These are phyloP conservation scores for Dryoscopus gambensis DNA, from an alignment of 2,113 vertebrate genomes.

Conservation along the genomic window DNA sequence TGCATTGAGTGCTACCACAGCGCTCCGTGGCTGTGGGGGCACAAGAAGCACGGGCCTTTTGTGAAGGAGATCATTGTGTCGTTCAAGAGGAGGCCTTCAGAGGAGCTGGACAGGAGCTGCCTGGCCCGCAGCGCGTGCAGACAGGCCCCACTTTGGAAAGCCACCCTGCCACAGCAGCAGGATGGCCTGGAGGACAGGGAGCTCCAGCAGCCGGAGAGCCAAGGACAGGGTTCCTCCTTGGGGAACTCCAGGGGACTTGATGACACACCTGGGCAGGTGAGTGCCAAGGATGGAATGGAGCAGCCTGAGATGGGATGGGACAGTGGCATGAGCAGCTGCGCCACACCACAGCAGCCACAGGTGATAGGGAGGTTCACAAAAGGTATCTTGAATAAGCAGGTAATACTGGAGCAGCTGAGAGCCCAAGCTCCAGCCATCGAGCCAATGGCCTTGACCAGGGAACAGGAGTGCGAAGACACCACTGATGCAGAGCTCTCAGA, in stretches of 20 bases:
- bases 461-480: fast-evolving
- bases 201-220: background rate
- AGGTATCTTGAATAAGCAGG: background rate
- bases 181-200: background rate
- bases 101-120: background rate
- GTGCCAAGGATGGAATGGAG: background rate
- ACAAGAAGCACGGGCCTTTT: background rate
- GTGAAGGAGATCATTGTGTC: background rate
- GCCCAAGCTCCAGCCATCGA: background rate
- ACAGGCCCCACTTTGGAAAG: background rate
- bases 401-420: background rate
- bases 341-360: background rate
- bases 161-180: background rate
- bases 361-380: background rate
- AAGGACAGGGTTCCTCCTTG: background rate
- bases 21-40: fast-evolving
- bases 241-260: fast-evolving
- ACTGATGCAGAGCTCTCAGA: background rate
- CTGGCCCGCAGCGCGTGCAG: fast-evolving
- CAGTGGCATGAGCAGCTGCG: background rate
- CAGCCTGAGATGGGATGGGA: background rate
- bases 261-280: background rate
- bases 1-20: background rate
- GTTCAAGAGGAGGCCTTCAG: background rate
- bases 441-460: background rate